Evolutionary conservation across 2,888 invertebrate genomes (phyloP), one percentile per base, ranked within the genome.

Genomic region (Matsumyia berberina): DNA sequence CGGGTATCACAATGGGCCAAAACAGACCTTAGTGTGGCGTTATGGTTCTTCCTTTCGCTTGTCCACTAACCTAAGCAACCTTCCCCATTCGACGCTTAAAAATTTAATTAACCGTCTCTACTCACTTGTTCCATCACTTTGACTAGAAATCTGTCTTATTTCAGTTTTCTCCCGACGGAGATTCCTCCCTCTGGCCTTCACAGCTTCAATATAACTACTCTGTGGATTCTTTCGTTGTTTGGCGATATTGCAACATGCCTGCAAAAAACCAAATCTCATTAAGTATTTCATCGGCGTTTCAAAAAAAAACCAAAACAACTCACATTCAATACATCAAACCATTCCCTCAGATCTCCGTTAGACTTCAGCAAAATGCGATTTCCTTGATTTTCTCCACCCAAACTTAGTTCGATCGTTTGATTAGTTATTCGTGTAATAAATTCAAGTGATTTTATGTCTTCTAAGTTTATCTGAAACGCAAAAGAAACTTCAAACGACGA

Each of bases 261-360:
- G 49, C 37, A 2, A 29, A 64, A 60, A 33, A 8, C n/a, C 1
- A 15, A 35, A 49, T 4, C 42, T 78, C 39, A 62, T 51, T 64
- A 51, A 67, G 44, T 62, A 73, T 79, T 78, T 73, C 49, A 62
- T 6, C 17, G 5, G 51, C 46, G 66, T 60, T 46, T 33, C 8
- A 31, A 55, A 44, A 58, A 29, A 33, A 39, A 35, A 24, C 33
- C n/a, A 53, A 74, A 33, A 19, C 60, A 42, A 85, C 83, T 85
- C 83, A 85, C 85, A 60, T 85, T 85, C 66, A 85, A 39, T 49
- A 70, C 70, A 39, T 80, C 85, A 49, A 85, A 85, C 85, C 85
- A 85, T 85, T 80, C 85, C n/a, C 85, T 64, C 11, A 85, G 66
- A 76, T 85, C 66, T 11, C 69, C 80, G 55, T 76, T 85, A 8